Base-by-base conservation (phyloP, 2,888 invertebrate species). In the Gibbula magus region DNA sequence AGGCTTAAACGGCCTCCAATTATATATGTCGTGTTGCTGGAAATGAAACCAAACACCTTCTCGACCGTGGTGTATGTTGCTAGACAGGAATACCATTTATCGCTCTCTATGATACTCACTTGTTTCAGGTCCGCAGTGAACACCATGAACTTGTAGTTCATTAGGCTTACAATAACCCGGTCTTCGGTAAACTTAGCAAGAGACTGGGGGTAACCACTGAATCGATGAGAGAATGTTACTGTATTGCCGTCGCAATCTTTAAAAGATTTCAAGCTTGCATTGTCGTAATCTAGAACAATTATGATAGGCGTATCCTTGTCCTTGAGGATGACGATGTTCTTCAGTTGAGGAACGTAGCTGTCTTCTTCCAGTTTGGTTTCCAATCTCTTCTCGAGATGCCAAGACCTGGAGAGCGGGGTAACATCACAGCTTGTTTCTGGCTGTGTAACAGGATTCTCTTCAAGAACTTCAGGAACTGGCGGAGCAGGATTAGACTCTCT, bases 181-280 rank as follows among this genome's bases (percentile, higher is more conserved):
- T 74, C 74, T 10, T 25, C 39, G 0, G 74, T 20, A 8, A 74
- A 51, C 51, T 74, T 74, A 4, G 74, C 74, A 51, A 74, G 39
- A 74, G 45, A 74, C 20, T 45, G 74, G 2, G 74, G 51, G 10
- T 39, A 45, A 22, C 51, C 51, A 22, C 51, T 51, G 8, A 74
- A 51, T 51, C 51, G 20, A 39, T 45, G 51, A 8, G 45, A 25
- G 51, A 8, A 25, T 25, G 13, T 52, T 52, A 51, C 51, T n/a
- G 39, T 18, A 20, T 74, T n/a, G 18, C 74, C 74, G 10, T 74
- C 25, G 5, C 25, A 20, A 13, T 52, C 52, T 3, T 74, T 51
- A 45, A 74, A 74, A 16, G 74, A 32, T 25, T 74, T 74, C 52
- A 74, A 20, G 51, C 74, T 45, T 74, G n/a, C 74, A 51, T 74